Percentiles rank a stretch among this genome's conserved stretches.
These are phyloP conservation scores for Cyclina sinensis DNA, from an alignment of 1,140 invertebrate species.

Conservation along the genomic window DNA sequence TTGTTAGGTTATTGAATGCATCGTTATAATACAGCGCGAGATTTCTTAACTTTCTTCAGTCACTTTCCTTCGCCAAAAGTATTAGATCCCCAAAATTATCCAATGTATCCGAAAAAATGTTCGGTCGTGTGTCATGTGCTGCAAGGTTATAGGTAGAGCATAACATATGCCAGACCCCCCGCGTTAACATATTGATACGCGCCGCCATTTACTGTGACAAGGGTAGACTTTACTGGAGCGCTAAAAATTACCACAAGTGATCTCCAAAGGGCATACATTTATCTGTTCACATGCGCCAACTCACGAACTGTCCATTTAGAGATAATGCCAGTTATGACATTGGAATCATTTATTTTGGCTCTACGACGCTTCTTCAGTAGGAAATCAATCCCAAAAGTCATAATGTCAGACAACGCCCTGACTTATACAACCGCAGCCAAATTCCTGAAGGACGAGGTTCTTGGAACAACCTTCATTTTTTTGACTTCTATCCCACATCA, in stretches of 20 bases:
- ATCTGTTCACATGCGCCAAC: slow-evolving; percentile 50
- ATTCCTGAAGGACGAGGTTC: not conserved
- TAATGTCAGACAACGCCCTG: slow-evolving; percentile 23
- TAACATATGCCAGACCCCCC: not conserved
- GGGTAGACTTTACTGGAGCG: not conserved
- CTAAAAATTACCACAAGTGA: not conserved
- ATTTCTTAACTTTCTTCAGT: not conserved
- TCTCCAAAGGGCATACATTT: slow-evolving; percentile 35
- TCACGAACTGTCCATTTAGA: slow-evolving; percentile 36
- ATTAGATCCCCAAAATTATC: not conserved
- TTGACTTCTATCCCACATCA: slow-evolving; percentile 7
- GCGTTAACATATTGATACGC: not conserved
- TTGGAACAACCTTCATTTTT: not conserved
- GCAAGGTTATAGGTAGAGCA: not conserved
- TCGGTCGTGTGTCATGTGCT: not conserved
- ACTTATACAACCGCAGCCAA: not conserved
- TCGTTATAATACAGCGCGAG: not conserved
- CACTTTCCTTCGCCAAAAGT: not conserved
- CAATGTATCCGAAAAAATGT: not conserved
- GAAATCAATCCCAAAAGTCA: too few relatives aligned
- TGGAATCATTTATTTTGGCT: slow-evolving; percentile 38
- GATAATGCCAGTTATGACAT: slow-evolving; percentile 23
- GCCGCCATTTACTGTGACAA: not conserved
- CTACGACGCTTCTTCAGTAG: not conserved
- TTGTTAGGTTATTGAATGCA: not conserved